Conservation (phyloP, 2,113 vertebrate genomes). For the Nannobrachium achirus region DNA sequence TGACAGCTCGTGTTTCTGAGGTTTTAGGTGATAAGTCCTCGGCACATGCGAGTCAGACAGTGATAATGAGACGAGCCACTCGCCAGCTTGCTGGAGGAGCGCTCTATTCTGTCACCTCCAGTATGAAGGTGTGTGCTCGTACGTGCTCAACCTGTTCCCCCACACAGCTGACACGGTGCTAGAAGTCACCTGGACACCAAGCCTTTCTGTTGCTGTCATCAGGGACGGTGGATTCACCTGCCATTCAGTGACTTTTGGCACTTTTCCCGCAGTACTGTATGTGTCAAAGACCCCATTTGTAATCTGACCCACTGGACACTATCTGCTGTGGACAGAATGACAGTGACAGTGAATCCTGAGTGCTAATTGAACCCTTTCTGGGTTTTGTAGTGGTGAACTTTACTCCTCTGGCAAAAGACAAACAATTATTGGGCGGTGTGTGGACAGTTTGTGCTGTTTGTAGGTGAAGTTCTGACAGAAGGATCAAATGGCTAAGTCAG, state of each 20-base stretch:
- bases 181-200: neutral
- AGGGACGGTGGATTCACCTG: neutral
- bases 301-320: neutral
- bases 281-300: too few species aligned
- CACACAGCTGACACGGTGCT: neutral
- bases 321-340: neutral
- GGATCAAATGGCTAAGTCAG: too few species aligned
- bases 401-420: too few species aligned
- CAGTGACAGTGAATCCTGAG: too few species aligned
- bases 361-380: too few species aligned
- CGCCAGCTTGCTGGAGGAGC: conserved; percentile 13
- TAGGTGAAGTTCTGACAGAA: too few species aligned
- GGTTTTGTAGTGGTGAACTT: too few species aligned
- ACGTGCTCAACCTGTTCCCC: conserved; percentile 20
- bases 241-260: neutral
- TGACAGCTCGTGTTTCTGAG: conserved; percentile 59
- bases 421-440: too few species aligned
- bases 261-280: neutral
- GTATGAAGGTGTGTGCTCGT: conserved; percentile 10
- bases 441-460: too few species aligned
- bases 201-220: neutral
- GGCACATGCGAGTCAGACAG: conserved; percentile 40
- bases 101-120: conserved; percentile 12
- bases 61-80: conserved; percentile 34
- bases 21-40: conserved; percentile 39